Percentiles rank a stretch among this genome's conserved stretches.
phyloP scores from a whole-genome alignment of 2,888 invertebrate species.

The Tiliacea aurago region DNA sequence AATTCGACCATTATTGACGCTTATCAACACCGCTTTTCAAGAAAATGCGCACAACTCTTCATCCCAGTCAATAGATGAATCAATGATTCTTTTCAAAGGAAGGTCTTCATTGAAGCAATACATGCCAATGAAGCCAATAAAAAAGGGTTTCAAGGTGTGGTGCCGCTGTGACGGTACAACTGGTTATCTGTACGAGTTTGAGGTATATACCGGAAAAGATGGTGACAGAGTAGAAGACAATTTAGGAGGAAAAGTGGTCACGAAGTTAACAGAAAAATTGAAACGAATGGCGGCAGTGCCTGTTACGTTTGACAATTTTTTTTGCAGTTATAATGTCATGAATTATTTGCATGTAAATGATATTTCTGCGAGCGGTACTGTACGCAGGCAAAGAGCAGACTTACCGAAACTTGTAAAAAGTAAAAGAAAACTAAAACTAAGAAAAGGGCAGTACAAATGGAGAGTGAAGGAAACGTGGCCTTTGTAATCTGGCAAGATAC shows the following conservation, averaged over 20 bases:
- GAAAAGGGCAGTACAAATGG: slow-evolving; percentile 65
- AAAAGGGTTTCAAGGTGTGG: slow-evolving; percentile 67
- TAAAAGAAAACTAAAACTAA: slow-evolving; percentile 51
- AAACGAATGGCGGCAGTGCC: slow-evolving; percentile 19
- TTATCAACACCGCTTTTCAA: slow-evolving; percentile 28
- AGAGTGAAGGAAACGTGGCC: slow-evolving; percentile 62
- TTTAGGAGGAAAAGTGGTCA: slow-evolving; percentile 48
- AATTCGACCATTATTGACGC: slow-evolving; percentile 37
- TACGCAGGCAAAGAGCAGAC: slow-evolving; percentile 50
- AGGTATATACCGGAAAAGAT: slow-evolving; percentile 62
- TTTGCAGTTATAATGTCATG: slow-evolving; percentile 24
- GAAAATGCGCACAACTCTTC: slow-evolving; percentile 24
- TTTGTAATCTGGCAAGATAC: slow-evolving; percentile 67
- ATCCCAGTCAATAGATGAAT: slow-evolving; percentile 47
- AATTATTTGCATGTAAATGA: slow-evolving; percentile 32
- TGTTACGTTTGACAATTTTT: slow-evolving; percentile 31
- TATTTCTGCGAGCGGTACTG: slow-evolving; percentile 32
- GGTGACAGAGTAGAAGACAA: slow-evolving; percentile 51
- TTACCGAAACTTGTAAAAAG: slow-evolving; percentile 60
- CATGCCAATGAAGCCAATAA: slow-evolving; percentile 66
- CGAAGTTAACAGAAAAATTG: slow-evolving; percentile 18
- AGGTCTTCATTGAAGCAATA: slow-evolving; percentile 62
- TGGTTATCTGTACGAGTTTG: slow-evolving; percentile 62
- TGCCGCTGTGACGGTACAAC: slow-evolving; percentile 56
- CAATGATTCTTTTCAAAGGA: slow-evolving; percentile 65